Base-by-base conservation (phyloP, 2,888 invertebrate genomes). In the Apodemia mormo region DNA sequence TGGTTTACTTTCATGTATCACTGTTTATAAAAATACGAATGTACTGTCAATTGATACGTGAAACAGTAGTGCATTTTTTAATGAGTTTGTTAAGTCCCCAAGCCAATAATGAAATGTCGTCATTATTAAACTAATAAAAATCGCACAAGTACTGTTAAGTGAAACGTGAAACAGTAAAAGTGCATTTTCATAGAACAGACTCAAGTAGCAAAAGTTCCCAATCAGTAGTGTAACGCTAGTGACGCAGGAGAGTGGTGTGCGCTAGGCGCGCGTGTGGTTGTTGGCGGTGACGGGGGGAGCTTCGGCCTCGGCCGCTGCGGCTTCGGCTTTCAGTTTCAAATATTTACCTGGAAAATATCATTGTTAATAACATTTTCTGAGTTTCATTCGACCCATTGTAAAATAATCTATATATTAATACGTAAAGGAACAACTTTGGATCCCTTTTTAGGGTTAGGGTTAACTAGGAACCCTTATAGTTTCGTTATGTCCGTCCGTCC, bases 251-350 rank as follows among this genome's bases (percentile, higher is more conserved):
- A 22, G 30, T 45, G 30, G 12, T 14, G 8, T 40, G 37, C 52
- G 70, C 80, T 88, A 94, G 79, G 93, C 84, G 71, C 89, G 76
- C 40, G 94, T 85, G 82, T 89, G 92, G 80, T 90, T 93, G 82
- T 90, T 94, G 73, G 87, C 82, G 56, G 89, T 94, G 77, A 92
- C 90, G 9, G 88, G 89, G 68, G 56, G 56, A 9, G 56, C 56
- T 29, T 56, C 56, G 56, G 87, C 92, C 64, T 87, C 85, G 64
- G 88, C 89, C 1, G 86, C 89, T 40, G 90, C 89, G 9, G 90
- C 89, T 2, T 90, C 94, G 2, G 91, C 94, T 77, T 94, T 94
- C 72, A 96, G 89, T 82, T 95, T 95, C 74, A 94, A 94, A 74
- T 96, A 94, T 94, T 96, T 96, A 75, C 72, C 69, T 69, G 72